A percentile compares a stretch with the other conserved stretches of the same genome.
These are phyloP conservation scores for Phenacoccus solenopsis DNA, from an alignment of 1,140 invertebrate genomes.

Conservation along the genomic window DNA sequence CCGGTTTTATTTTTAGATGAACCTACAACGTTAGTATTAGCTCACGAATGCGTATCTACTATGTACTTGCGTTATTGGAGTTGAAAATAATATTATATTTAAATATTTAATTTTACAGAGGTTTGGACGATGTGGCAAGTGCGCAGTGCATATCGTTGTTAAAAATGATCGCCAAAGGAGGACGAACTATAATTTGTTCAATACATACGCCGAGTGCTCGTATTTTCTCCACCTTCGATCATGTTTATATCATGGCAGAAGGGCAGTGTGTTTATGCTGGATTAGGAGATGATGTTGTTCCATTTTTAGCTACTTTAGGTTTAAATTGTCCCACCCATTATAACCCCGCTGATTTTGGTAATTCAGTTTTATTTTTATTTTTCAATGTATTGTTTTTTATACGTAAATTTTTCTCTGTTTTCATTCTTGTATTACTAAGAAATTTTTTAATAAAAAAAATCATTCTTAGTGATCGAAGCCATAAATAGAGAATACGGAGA, in stretches of 20 bases:
- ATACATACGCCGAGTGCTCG: conserved; percentile 80
- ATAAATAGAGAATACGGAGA: conserved; percentile 58
- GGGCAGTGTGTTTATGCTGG: conserved; percentile 66
- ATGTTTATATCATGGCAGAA: conserved; percentile 56
- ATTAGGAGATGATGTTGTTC: conserved; percentile 47
- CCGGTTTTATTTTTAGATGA: conserved; percentile 75
- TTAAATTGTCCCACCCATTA: conserved; percentile 60
- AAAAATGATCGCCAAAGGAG: conserved; percentile 60
- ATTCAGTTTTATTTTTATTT: conserved; percentile 34
- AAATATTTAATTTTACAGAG: conserved; percentile 38
- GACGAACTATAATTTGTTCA: conserved; percentile 77
- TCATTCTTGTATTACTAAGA: too few species aligned
- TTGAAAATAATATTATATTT: too few species aligned
- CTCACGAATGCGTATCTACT: too few species aligned
- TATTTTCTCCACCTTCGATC: conserved; percentile 61
- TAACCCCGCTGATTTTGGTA: conserved; percentile 72
- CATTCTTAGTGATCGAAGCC: conserved; percentile 56
- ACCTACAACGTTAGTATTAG: conserved; percentile 58
- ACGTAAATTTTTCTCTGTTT: too few species aligned
- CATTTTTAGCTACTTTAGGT: conserved; percentile 49
- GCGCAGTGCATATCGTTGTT: conserved; percentile 59
- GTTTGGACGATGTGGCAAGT: conserved; percentile 62
- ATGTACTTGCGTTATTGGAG: too few species aligned
- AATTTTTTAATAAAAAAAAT: too few species aligned
- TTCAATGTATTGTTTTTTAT: too few species aligned